Evolutionary conservation across 2,888 invertebrate species (phyloP), one percentile per base, ranked within the genome.

Genomic region (Blastobasis adustella): DNA sequence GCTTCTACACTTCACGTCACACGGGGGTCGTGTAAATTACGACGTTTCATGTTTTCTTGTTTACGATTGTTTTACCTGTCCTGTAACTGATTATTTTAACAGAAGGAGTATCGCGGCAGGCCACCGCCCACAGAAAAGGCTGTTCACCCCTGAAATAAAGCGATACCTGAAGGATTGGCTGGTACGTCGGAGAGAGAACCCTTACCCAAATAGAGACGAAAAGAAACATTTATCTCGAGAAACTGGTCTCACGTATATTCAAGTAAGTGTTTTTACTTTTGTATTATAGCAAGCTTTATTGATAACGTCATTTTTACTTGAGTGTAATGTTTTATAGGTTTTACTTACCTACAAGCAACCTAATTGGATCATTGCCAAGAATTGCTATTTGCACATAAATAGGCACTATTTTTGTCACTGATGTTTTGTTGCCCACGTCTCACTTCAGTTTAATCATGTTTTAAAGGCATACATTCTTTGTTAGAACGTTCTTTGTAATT

Each of bases 61-160:
- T 47, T 37, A 38, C 38, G 46, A 23, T 36, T 51, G 10, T 45
- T 42, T 23, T 23, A 40, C 37, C 44, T 36, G 42, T 9, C 7
- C 40, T 45, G n/a, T n/a, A 42, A 42, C 10, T 42, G 5, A 1
- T 42, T 9, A 6, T n/a, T 46, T 61, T 81, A 81, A 47, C 80
- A 91, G 91, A 66, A 83, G 90, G 71, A 86, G 86, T 58, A 87
- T 90, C 69, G 89, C 89, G 6, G 90, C 90, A 46, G 92, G 92
- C 49, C 90, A 90, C 66, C 90, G 93, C 46, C 92, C 92, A 40
- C 90, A 92, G 49, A 94, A 94, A 71, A 89, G 93, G 57, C 87
- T 94, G 37, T 94, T 94, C 74, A 94, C 94, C 7, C 94, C 94
- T 52, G 94, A 94, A 88, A 94, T 94, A 64, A 94, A 94, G 70